Evolutionary conservation across 1,140 invertebrate genomes (phyloP), one percentile per base, ranked within the genome.

Genomic region (Drosophila trapezifrons): DNA sequence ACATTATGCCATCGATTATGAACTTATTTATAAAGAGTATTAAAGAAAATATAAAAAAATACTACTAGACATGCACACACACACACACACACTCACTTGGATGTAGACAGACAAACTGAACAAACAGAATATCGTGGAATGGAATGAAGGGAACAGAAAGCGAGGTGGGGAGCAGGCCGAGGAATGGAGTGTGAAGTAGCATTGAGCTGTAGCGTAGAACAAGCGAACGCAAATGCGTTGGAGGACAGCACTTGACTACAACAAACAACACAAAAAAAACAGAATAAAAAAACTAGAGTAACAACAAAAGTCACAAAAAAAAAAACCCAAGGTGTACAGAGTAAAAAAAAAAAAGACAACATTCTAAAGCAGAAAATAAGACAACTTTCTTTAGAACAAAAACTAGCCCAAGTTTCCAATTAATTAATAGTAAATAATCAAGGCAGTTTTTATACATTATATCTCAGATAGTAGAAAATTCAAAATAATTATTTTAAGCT

Each of bases 221-320:
- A 69, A 69, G 49, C 47, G 12, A 56, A 70, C 40, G 60, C 38
- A 76, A 79, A 79, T 83, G 80, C 80, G 80, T 82, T 83, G 76
- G 70, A 82, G 75, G 80, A 82, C 70, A 78, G 45, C 67, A 77
- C 74, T 81, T 52, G 67, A 66, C 73, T 45, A 66, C 52, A 58
- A 43, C 32, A 59, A 66, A 35, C 25, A 18, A 40, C 35, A 70
- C 29, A n/a, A 45, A 49, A 18, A 32, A 52, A 35, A 38, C 17
- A 25, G 17, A 32, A 35, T 47, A 2, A 35, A 20, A 72, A 52
- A 25, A 43, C 7, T 20, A 37, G 49, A 52, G 29, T 52, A 52
- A 20, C 56, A 43, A 52, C 38, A 66, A 59, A 35, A 58, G 52
- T 43, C 49, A 78, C 49, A 63, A 57, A 57, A 58, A 62, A 64